A percentile compares a stretch with the other conserved stretches of the same genome.
These are phyloP conservation scores for Cheirogaleus medius DNA, from an alignment of 2,113 vertebrate species.

Conservation along the genomic window DNA sequence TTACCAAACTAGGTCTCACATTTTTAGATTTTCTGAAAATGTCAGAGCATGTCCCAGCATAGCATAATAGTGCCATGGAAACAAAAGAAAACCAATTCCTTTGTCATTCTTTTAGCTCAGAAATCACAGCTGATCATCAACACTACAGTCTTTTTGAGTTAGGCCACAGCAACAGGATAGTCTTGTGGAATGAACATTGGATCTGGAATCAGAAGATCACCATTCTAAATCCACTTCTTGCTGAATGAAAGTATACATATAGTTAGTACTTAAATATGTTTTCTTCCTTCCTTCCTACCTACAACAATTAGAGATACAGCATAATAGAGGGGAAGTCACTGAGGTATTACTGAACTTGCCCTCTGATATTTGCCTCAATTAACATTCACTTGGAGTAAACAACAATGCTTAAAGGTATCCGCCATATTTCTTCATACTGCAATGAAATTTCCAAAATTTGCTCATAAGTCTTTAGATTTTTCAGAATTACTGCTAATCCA, in stretches of 20 bases:
- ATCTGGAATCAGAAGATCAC: not conserved
- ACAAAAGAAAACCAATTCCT: constrained; percentile 39
- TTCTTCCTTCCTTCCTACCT: constrained; percentile 8
- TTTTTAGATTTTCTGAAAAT: constrained; percentile 61
- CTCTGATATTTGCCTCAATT: not conserved
- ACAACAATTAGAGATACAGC: constrained; percentile 21
- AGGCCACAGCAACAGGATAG: not conserved
- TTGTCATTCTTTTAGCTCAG: constrained; percentile 30
- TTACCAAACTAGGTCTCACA: constrained; percentile 16
- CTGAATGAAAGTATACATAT: not conserved
- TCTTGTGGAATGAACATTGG: not conserved
- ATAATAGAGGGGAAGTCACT: not conserved
- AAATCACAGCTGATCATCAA: constrained; percentile 42
- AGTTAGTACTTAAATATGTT: not conserved
- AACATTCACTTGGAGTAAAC: not conserved
- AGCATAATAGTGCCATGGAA: not conserved
- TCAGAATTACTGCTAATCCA: not conserved
- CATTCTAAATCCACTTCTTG: constrained; percentile 15
- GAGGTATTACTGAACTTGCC: not conserved
- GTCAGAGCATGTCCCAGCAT: not conserved
- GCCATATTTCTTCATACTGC: not conserved
- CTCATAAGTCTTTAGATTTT: constrained; percentile 6
- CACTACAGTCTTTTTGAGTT: constrained; percentile 9
- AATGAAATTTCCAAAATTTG: not conserved
- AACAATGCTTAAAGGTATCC: not conserved